phyloP scores from a whole-genome alignment of 2,888 invertebrate genomes.

The Sphaerophoria taeniata region DNA sequence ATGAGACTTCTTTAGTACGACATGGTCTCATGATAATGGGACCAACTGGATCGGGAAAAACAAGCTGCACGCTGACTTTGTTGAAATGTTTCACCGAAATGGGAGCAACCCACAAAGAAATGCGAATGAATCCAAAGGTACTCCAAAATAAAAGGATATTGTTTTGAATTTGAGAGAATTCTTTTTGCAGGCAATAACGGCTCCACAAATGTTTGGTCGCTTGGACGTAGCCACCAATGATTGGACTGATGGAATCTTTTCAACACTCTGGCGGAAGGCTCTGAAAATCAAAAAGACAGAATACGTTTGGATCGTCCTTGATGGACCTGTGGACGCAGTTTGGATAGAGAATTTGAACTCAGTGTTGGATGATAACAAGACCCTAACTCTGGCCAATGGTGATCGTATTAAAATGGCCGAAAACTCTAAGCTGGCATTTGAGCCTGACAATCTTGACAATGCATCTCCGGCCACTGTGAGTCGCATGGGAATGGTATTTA shows the following conservation, averaged over 20 bases:
- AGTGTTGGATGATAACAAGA: conserved; percentile 95
- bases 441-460: conserved; percentile 95
- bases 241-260: conserved; percentile 97
- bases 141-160: too few relatives aligned
- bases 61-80: conserved; percentile 90
- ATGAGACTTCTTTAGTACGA: conserved; percentile 93
- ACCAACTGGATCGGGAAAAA: conserved; percentile 92
- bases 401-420: conserved; percentile 95
- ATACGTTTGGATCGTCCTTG: conserved; percentile 88
- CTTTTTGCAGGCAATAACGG: conserved; percentile 89
- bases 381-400: conserved; percentile 94
- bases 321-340: conserved; percentile 96
- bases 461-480: conserved; percentile 96
- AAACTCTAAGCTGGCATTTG: conserved; percentile 94
- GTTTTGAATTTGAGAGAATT: not conserved
- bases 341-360: conserved; percentile 98
- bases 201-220: conserved; percentile 95
- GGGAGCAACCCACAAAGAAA: conserved; percentile 91
- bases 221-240: conserved; percentile 96
- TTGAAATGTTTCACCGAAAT: conserved; percentile 91
- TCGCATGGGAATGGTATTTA: conserved; percentile 95
- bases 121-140: conserved; percentile 95
- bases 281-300: conserved; percentile 90
- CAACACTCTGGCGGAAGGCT: conserved; percentile 93
- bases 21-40: conserved; percentile 96